phyloP scores from a whole-genome alignment of 2,888 invertebrate species.

The Epinotia brunnichana region DNA sequence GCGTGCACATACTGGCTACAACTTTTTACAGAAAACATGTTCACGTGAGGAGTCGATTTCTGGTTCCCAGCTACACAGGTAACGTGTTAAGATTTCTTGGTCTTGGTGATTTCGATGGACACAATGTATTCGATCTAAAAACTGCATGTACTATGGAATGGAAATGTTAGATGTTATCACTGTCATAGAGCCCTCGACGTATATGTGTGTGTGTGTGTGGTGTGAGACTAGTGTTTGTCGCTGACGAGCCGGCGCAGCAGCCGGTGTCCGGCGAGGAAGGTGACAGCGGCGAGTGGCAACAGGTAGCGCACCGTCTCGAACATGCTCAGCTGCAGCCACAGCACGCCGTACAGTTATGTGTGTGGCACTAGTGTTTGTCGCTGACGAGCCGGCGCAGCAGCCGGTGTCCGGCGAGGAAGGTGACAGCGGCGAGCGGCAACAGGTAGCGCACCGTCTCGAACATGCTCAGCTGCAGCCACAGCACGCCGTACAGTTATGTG shows the following conservation, averaged over 20 bases:
- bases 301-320: conserved; percentile 97
- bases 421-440: conserved; percentile 91
- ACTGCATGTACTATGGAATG: not conserved
- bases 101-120: no score
- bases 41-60: no score
- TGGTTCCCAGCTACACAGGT: no score
- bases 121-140: not conserved
- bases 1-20: no score
- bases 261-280: conserved; percentile 96
- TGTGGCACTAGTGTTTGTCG: conserved; percentile 49
- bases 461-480: conserved; percentile 98
- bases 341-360: no score
- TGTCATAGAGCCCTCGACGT: not conserved
- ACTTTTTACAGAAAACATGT: no score
- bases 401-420: conserved; percentile 96
- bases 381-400: conserved; percentile 93
- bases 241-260: conserved; percentile 93
- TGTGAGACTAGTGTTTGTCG: conserved; percentile 49
- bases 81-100: no score
- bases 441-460: conserved; percentile 97
- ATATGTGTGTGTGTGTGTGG: not conserved
- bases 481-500: no score
- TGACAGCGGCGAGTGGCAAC: conserved; percentile 91
- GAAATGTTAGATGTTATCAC: not conserved
- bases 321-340: conserved; percentile 98